Conservation (phyloP, 2,797 vertebrate genomes). For the Oreonectes daqikongensis region DNA sequence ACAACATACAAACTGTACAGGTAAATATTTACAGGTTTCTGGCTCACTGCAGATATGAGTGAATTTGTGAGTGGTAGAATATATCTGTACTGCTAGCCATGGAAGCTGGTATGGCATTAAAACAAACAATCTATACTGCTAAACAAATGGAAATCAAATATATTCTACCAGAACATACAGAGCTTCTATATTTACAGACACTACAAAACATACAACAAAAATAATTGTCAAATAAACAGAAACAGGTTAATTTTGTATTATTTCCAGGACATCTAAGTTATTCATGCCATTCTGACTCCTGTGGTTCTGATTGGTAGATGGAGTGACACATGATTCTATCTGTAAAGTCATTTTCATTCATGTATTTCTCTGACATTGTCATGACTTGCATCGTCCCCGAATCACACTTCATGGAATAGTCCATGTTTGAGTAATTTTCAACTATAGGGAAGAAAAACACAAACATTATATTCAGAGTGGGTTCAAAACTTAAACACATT, state of each 20-base stretch:
- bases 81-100: too few species aligned
- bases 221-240: not conserved
- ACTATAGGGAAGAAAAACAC: constrained; percentile 14
- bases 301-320: constrained; percentile 70
- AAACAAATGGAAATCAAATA: not conserved
- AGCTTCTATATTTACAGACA: not conserved
- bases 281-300: constrained; percentile 77
- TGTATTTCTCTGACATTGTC: constrained; percentile 32
- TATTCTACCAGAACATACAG: not conserved
- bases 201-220: not conserved
- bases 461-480: not conserved
- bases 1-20: not conserved
- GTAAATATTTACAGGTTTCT: not conserved
- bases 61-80: not conserved
- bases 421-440: not conserved
- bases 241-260: not conserved
- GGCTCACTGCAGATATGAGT: too few species aligned
- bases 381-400: not conserved
- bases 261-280: too few species aligned
- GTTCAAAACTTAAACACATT: too few species aligned
- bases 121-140: too few species aligned
- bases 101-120: too few species aligned
- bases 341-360: not conserved
- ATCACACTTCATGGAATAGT: not conserved
- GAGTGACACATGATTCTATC: constrained; percentile 24